Percentiles rank a stretch among this genome's conserved stretches.
Evolutionary conservation across 1,140 invertebrate genomes (phyloP).

Genomic region (Tetragnatha versicolor): DNA sequence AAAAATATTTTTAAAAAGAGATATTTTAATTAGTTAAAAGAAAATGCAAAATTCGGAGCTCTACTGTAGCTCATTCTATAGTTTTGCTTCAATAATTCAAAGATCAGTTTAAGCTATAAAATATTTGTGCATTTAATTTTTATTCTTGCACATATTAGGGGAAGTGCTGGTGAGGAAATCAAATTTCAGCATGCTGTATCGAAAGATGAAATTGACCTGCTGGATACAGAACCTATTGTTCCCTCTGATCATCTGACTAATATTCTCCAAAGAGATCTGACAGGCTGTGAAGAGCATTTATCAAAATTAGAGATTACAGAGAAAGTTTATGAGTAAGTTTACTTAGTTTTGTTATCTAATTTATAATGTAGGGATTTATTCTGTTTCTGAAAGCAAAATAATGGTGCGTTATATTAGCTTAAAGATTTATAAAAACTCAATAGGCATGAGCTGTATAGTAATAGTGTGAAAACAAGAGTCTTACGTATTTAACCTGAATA

Average conservation of each 20-base stretch:
- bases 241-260: neutral
- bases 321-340: slow-evolving; percentile 25
- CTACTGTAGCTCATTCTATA: neutral
- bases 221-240: neutral
- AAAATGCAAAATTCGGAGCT: too few species aligned
- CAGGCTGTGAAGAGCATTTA: slow-evolving; percentile 8
- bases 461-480: too few species aligned
- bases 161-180: slow-evolving; percentile 45
- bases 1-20: too few species aligned
- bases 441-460: too few species aligned
- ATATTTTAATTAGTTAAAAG: neutral
- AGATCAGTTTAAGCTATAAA: neutral
- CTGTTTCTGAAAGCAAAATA: too few species aligned
- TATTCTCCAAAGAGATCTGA: slow-evolving; percentile 32
- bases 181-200: neutral
- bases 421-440: too few species aligned
- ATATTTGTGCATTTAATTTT: neutral
- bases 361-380: too few species aligned
- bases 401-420: too few species aligned
- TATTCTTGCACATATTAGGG: neutral
- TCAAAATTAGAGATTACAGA: slow-evolving; percentile 28
- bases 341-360: too few species aligned
- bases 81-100: neutral
- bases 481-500: too few species aligned
- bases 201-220: slow-evolving; percentile 14